A percentile compares a stretch with the other conserved stretches of the same genome.
phyloP scores from a whole-genome alignment of 2,888 invertebrate species.

The Leptura quadrifasciata region DNA sequence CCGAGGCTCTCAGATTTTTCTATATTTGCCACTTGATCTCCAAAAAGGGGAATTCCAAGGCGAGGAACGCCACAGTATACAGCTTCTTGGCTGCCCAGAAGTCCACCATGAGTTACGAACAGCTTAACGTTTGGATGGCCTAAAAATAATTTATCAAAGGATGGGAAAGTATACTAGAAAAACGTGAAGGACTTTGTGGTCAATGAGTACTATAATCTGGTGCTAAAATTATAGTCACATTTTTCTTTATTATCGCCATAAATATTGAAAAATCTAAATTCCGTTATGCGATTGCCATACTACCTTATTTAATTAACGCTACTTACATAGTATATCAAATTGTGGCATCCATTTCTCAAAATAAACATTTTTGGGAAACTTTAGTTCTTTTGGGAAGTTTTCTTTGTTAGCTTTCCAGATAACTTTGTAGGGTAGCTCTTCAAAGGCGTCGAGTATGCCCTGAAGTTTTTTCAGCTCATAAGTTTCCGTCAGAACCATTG shows the following conservation, averaged over 20 bases:
- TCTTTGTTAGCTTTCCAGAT: constrained; percentile 76
- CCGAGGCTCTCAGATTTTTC: constrained; percentile 75
- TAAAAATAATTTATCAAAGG: constrained; percentile 51
- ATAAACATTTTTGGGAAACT: constrained; percentile 74
- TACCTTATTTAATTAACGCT: too few relatives aligned
- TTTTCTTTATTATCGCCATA: too few relatives aligned
- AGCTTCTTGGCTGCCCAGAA: constrained; percentile 74
- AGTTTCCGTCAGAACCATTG: constrained; percentile 77
- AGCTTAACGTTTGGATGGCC: constrained; percentile 73
- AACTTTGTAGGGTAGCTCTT: constrained; percentile 75
- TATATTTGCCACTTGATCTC: constrained; percentile 75
- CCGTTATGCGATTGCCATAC: too few relatives aligned
- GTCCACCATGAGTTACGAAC: constrained; percentile 76
- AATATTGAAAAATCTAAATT: too few relatives aligned
- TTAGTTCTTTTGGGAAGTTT: constrained; percentile 73
- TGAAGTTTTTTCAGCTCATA: constrained; percentile 74
- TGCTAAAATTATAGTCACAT: too few relatives aligned
- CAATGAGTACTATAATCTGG: too few relatives aligned
- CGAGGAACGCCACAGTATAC: constrained; percentile 72
- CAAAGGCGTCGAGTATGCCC: constrained; percentile 75
- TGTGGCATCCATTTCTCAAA: constrained; percentile 78
- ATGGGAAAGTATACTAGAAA: not conserved
- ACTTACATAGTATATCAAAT: constrained; percentile 75
- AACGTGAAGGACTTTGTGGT: too few relatives aligned
- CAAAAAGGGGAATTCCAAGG: constrained; percentile 70